A percentile compares a stretch with the other conserved stretches of the same genome.
These are phyloP conservation scores for Diloba caeruleocephala DNA, from an alignment of 2,888 invertebrate species.

Conservation along the genomic window DNA sequence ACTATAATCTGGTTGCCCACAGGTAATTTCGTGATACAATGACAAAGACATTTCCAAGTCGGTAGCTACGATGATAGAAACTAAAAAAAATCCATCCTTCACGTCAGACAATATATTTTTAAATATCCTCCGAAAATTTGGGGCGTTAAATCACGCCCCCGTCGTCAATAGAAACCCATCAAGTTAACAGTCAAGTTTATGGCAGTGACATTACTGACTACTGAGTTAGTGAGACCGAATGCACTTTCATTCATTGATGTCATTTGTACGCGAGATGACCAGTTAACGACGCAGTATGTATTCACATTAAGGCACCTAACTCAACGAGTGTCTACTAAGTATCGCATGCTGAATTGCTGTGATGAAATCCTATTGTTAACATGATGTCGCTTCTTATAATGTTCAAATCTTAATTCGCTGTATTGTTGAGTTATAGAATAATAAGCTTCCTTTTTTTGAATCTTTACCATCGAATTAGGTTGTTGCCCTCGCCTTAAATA, in stretches of 20 bases:
- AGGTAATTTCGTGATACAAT: too few relatives aligned
- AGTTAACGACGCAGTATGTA: conserved; percentile 12
- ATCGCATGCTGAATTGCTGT: background rate
- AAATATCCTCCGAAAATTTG: too few relatives aligned
- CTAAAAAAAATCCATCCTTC: too few relatives aligned
- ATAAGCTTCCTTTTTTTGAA: too few relatives aligned
- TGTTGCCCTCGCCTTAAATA: too few relatives aligned
- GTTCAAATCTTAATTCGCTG: too few relatives aligned
- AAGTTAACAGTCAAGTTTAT: conserved; percentile 38
- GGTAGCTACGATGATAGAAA: too few relatives aligned
- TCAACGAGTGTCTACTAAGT: background rate
- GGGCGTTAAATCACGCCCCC: conserved; percentile 7
- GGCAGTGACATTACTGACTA: conserved; percentile 19
- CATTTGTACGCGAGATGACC: conserved; percentile 50
- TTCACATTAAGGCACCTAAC: conserved; percentile 21
- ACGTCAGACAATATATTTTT: too few relatives aligned
- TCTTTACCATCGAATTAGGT: too few relatives aligned
- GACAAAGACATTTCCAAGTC: too few relatives aligned
- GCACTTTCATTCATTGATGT: conserved; percentile 58
- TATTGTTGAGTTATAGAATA: too few relatives aligned
- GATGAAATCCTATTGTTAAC: background rate
- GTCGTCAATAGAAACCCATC: conserved; percentile 15
- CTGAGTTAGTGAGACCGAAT: conserved; percentile 37
- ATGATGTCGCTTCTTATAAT: background rate
- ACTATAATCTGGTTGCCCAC: too few relatives aligned